Evolutionary conservation across 1,140 invertebrate genomes (phyloP), one percentile per base, ranked within the genome.

Genomic region (Drosophila ficusphila): DNA sequence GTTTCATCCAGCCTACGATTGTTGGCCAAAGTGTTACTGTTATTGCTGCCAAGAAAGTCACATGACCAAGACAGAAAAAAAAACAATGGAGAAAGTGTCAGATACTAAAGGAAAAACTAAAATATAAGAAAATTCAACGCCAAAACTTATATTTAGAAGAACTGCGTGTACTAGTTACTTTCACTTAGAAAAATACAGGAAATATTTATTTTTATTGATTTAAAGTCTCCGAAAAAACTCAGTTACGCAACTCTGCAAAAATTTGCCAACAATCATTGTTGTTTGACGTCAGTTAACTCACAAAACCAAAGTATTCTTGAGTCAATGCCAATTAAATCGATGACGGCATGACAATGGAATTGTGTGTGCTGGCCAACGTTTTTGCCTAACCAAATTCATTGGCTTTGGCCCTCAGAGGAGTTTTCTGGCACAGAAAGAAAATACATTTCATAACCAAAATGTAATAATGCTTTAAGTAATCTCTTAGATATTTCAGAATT

Each of bases 271-370:
- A 51, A 52, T 57, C 46, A 52, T 23, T 53, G 27, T 25, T 18
- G 46, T 57, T 34, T 57, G 46, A 53, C 6, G 18, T 21, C 27
- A 33, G 27, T 12, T 52, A 33, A 51, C 7, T 44, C 9, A 19
- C 47, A 25, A 21, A 34, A 23, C 27, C 47, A 23, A 33, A 57
- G 27, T 34, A 14, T 25, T 2, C 47, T 23, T 18, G 29, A 57
- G 52, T 27, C 44, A 69, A 49, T 69, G 68, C 36, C 65, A 70
- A 70, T 60, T 70, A 69, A 70, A 70, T 60, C 38, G 64, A 51
- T 51, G 68, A 33, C 53, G 34, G 47, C 29, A 53, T 19, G 21
- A 42, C 41, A 42, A 42, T 25, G 41, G 21, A 42, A 42, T 42
- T 65, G 34, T 36, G 46, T 69, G 19, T 41, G 9, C 23, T 48